These are phyloP conservation scores for Syncerus caffer DNA, from an alignment of 2,797 vertebrate species.

Conservation along the genomic window DNA sequence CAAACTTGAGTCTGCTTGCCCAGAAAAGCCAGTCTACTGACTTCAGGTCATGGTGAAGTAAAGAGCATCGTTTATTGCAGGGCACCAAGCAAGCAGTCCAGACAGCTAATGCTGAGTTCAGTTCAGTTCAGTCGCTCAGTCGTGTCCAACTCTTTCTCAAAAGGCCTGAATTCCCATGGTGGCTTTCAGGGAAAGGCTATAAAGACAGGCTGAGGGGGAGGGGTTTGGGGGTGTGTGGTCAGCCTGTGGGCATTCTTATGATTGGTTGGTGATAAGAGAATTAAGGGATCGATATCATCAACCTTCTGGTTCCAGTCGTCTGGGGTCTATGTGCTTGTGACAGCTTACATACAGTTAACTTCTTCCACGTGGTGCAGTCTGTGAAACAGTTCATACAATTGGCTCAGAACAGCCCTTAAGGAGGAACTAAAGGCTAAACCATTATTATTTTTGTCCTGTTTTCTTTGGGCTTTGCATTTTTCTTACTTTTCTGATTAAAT, in stretches of 20 bases:
- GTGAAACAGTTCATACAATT: background rate
- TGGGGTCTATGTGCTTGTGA: background rate
- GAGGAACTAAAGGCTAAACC: background rate
- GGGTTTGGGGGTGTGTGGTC: accelerated
- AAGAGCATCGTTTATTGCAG: accelerated
- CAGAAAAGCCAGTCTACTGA: background rate
- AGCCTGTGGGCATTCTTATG: background rate
- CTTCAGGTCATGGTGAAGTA: background rate
- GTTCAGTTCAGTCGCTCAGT: background rate
- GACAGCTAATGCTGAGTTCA: background rate
- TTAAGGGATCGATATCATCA: background rate
- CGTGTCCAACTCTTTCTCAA: accelerated
- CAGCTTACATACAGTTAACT: background rate
- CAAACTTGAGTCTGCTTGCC: background rate
- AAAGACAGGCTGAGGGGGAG: background rate
- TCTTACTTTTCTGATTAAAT: background rate
- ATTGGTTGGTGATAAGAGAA: background rate
- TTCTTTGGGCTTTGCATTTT: background rate
- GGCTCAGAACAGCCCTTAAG: background rate
- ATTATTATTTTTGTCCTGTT: background rate
- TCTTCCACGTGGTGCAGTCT: background rate
- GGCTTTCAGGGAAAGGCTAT: background rate
- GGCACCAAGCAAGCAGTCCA: background rate
- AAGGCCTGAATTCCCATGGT: background rate
- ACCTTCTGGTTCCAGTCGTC: background rate